phyloP scores from a whole-genome alignment of 30 jellyfish, hydroid and myxozoan species.

The Rhopilema esculentum region DNA sequence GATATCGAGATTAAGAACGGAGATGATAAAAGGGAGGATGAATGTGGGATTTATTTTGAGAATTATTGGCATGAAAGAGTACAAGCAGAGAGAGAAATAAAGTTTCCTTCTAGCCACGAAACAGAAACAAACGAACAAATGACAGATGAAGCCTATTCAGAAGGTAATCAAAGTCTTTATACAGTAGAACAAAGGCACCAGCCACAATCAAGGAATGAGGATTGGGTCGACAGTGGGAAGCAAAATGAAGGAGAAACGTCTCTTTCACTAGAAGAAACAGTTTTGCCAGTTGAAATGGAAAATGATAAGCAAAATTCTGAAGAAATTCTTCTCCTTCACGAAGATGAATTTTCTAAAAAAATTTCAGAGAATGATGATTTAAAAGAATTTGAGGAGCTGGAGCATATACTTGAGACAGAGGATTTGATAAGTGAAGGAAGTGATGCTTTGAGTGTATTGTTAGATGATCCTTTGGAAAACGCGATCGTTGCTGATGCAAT shows the following conservation, averaged over 20 bases:
- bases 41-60: slow-evolving; percentile 5
- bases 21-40: not conserved
- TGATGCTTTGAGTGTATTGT: not conserved
- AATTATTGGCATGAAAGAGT: slow-evolving; percentile 27
- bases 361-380: slow-evolving; percentile 13
- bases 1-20: not conserved
- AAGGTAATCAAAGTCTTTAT: too few relatives aligned
- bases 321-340: not conserved
- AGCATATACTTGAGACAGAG: slow-evolving; percentile 25
- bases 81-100: not conserved
- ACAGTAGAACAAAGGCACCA: too few relatives aligned
- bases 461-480: not conserved
- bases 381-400: slow-evolving; percentile 54
- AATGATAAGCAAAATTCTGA: not conserved
- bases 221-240: not conserved
- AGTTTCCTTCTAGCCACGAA: not conserved
- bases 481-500: not conserved
- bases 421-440: not conserved
- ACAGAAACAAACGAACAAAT: not conserved
- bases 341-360: not conserved
- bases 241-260: not conserved
- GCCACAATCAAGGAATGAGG: too few relatives aligned
- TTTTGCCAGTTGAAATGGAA: not conserved
- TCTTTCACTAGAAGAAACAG: not conserved
- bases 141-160: not conserved